Evolutionary conservation across 2,113 vertebrate genomes (phyloP).

Genomic region (Eleginops maclovinus): DNA sequence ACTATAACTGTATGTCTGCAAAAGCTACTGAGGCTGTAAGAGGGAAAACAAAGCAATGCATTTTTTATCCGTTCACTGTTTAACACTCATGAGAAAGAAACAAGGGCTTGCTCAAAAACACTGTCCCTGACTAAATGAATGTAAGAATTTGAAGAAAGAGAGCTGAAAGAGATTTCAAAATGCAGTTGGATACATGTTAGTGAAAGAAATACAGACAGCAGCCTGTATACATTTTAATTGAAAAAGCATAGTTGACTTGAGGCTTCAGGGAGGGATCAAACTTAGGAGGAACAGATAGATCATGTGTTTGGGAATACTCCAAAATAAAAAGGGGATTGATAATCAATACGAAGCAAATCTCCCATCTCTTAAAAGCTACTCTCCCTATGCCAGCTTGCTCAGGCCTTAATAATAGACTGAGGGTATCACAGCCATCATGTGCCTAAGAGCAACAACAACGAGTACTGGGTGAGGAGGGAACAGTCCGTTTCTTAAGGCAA

Average conservation of each 20-base stretch:
- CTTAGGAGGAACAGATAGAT: background rate
- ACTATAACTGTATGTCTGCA: constrained; percentile 1
- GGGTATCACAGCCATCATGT: constrained; percentile 27
- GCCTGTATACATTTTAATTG: too few relatives aligned
- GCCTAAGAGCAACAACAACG: background rate
- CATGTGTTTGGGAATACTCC: constrained; percentile 2
- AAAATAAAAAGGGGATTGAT: constrained; percentile 10
- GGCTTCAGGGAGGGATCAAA: background rate
- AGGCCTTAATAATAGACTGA: background rate
- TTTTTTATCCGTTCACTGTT: background rate
- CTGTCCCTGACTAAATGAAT: too few relatives aligned
- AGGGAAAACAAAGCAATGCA: background rate
- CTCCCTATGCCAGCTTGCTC: constrained; percentile 2
- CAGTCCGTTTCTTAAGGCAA: constrained; percentile 8
- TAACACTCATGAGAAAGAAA: background rate
- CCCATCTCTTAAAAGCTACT: background rate
- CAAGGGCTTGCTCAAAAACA: too few relatives aligned
- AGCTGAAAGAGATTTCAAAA: too few relatives aligned
- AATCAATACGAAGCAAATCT: background rate
- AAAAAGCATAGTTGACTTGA: background rate
- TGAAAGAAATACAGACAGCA: too few relatives aligned
- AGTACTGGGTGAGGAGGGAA: constrained; percentile 6
- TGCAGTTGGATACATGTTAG: too few relatives aligned
- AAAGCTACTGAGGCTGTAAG: background rate
- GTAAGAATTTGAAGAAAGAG: too few relatives aligned